Conservation (phyloP, 2,888 invertebrate genomes). For the Nymphalis c-album region DNA sequence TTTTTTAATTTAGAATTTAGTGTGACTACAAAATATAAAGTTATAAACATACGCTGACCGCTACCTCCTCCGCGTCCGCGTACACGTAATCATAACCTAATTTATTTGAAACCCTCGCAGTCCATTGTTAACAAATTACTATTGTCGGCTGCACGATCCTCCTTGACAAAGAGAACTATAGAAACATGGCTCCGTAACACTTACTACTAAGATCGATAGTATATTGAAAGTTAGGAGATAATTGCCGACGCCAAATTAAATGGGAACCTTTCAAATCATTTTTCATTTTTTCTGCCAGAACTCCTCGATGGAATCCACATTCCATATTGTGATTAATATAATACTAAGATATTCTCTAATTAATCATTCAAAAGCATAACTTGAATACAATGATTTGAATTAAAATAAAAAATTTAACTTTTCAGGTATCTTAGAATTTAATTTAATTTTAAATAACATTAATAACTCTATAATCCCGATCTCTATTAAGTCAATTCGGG, state of each 20-base stretch:
- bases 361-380: too few relatives aligned
- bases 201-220: neutral
- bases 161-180: slow-evolving; percentile 13
- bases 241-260: neutral
- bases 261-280: too few relatives aligned
- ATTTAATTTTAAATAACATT: too few relatives aligned
- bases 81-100: neutral
- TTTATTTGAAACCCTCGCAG: slow-evolving; percentile 14
- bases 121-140: slow-evolving; percentile 34
- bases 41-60: neutral
- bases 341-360: too few relatives aligned
- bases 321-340: too few relatives aligned
- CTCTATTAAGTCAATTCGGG: too few relatives aligned
- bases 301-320: too few relatives aligned
- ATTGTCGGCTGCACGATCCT: slow-evolving; percentile 20
- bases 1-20: neutral
- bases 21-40: neutral
- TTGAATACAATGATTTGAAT: too few relatives aligned
- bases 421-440: too few relatives aligned
- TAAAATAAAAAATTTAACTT: too few relatives aligned
- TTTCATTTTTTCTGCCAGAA: too few relatives aligned
- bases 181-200: slow-evolving; percentile 1
- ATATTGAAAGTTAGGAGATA: neutral
- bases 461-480: too few relatives aligned
- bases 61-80: slow-evolving; percentile 11